Evolutionary conservation across 2,888 invertebrate genomes (phyloP).

Genomic region (Drosophila pullipes): DNA sequence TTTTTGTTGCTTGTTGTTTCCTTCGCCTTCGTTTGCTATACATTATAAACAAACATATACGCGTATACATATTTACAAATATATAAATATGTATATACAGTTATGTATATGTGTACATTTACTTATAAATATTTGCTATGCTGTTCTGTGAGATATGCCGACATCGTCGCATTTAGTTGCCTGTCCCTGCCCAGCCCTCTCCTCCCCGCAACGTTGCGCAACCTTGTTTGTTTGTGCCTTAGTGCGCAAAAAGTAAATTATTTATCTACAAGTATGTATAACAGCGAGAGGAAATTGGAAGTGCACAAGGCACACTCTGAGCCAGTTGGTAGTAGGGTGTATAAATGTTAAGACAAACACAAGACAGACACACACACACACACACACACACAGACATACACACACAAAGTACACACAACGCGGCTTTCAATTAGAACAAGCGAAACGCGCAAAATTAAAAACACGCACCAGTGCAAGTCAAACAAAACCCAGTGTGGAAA

Average conservation of each 20-base stretch:
- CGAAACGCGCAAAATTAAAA: constrained; percentile 82
- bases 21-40: constrained; percentile 35
- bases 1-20: constrained; percentile 18
- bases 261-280: constrained; percentile 74
- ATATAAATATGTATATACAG: constrained; percentile 28
- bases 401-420: constrained; percentile 68
- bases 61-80: constrained; percentile 23
- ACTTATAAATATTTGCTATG: constrained; percentile 72
- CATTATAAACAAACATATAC: constrained; percentile 75
- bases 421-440: constrained; percentile 80
- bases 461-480: constrained; percentile 76
- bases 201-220: neutral
- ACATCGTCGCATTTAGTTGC: constrained; percentile 66
- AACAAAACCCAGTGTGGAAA: constrained; percentile 52
- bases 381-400: constrained; percentile 10
- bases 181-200: neutral
- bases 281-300: constrained; percentile 65
- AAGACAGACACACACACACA: constrained; percentile 58
- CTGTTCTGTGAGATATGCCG: constrained; percentile 71
- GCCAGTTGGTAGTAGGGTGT: constrained; percentile 33
- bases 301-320: constrained; percentile 50
- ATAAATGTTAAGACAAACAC: constrained; percentile 79
- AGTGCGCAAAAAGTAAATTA: constrained; percentile 82
- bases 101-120: constrained; percentile 40
- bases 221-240: constrained; percentile 75